Base-by-base conservation (phyloP, 2,888 invertebrate species). In the Conistra vaccinii region DNA sequence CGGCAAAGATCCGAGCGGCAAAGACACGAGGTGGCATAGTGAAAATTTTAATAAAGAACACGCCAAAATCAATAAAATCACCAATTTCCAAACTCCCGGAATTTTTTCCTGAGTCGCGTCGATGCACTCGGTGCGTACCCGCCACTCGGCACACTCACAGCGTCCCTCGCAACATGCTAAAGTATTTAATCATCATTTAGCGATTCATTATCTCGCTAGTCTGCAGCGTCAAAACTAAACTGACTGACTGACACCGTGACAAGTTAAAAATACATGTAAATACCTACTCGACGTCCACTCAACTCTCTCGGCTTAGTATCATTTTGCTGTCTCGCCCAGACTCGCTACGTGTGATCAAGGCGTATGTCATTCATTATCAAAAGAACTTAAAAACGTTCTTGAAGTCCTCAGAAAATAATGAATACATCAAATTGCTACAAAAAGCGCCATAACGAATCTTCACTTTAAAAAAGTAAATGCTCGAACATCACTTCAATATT, bases 401-500 rank as follows among this genome's bases (percentile, higher is more conserved):
- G 1, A 20, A 6, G 12, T 62, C 2, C 26, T n/a, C 39, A 29
- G 7, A 66, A 67, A 62, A 62, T 29, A 61, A n/a, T 12, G 26
- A 73, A 53, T 61, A 55, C 66, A 81, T 69, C 32, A 60, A 68
- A 77, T 61, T 26, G 12, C 39, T 48, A 20, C 3, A 23, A 69
- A 78, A 60, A 17, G n/a, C 35, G 1, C n/a, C 23, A 12, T 55
- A 84, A 60, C 69, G 67, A 80, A 74, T 60, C 14, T 62, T 42
- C 53, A 66, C 17, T 79, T 51, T 23, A 32, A 61, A 67, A 58
- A 66, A 62, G n/a, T 32, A 51, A 66, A 60, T 58, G 67, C 73
- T 70, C 23, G 48, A 65, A 67, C 58, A 85, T 58, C 65, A 74
- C 73, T 69, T 48, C 66, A 73, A 75, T 75, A 80, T 78, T 55